A percentile compares a stretch with the other conserved stretches of the same genome.
Conservation (phyloP, 2,888 invertebrate genomes). For the Trimorus sp. region DNA sequence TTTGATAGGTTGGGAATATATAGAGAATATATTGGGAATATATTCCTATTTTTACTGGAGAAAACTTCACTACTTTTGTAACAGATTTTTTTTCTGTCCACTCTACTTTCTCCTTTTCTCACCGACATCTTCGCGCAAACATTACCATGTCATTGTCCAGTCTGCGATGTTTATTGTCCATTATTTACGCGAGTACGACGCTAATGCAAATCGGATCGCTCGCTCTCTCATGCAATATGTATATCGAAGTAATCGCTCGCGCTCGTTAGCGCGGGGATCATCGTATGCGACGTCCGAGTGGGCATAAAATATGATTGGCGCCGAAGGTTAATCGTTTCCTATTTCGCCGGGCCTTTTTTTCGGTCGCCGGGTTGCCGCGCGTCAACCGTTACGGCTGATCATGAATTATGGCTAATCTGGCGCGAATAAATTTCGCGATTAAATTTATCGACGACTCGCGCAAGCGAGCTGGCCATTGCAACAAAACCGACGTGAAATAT, state of each 20-base stretch:
- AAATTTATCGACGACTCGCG: constrained; percentile 14
- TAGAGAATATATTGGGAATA: too few species aligned
- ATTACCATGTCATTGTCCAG: too few species aligned
- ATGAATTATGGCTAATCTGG: background rate
- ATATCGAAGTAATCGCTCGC: constrained; percentile 7
- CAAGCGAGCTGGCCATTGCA: background rate
- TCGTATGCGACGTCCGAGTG: background rate
- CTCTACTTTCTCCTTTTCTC: too few species aligned
- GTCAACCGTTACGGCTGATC: background rate
- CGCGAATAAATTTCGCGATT: constrained; percentile 17
- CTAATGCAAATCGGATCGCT: constrained; percentile 23
- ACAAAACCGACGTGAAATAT: constrained; percentile 4
- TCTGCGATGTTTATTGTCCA: too few species aligned
- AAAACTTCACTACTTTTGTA: too few species aligned
- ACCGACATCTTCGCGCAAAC: too few species aligned
- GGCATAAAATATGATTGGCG: constrained; percentile 5
- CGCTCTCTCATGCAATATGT: constrained; percentile 17
- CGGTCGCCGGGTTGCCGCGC: background rate
- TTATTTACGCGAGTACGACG: background rate
- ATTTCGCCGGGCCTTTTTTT: background rate
- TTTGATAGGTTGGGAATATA: too few species aligned
- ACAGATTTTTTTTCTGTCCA: too few species aligned
- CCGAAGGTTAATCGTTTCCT: constrained; percentile 6
- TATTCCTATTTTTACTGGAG: too few species aligned
- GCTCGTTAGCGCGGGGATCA: constrained; percentile 14